A percentile compares a stretch with the other conserved stretches of the same genome.
Conservation (phyloP, 2,113 vertebrate species). For the Candoia aspera region DNA sequence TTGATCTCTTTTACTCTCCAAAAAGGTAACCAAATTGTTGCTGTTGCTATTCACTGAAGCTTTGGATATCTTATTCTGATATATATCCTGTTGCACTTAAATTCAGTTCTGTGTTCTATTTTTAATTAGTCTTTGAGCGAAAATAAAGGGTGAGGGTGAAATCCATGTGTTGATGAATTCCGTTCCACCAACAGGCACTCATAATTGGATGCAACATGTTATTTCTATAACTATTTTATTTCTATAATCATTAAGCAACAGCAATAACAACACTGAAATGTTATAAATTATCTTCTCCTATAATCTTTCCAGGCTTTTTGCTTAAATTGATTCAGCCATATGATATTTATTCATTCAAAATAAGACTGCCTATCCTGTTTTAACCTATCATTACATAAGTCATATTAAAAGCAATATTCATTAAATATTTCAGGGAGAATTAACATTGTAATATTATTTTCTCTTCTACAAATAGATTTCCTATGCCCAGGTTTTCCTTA, state of each 20-base stretch:
- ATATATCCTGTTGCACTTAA: not conserved
- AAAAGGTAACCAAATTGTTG: not conserved
- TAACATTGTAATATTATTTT: not conserved
- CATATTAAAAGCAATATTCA: not conserved
- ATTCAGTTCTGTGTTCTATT: not conserved
- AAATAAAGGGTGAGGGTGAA: not conserved
- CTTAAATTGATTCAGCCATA: not conserved
- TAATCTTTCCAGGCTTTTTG: not conserved
- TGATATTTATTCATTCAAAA: not conserved
- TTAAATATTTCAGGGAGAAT: not conserved
- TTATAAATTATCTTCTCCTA: not conserved
- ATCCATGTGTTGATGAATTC: not conserved
- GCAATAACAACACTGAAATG: not conserved
- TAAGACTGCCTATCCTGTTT: not conserved
- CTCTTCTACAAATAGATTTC: not conserved
- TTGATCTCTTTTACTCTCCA: not conserved
- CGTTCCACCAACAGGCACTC: not conserved
- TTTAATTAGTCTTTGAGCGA: not conserved
- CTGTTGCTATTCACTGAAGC: not conserved
- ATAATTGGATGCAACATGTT: not conserved
- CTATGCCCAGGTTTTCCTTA: not conserved
- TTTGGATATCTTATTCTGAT: not conserved
- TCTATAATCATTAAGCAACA: not conserved
- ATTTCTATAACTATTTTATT: not conserved
- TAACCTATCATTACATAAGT: not conserved